phyloP scores from a whole-genome alignment of 2,797 vertebrate genomes.

The Linurgus olivaceus region DNA sequence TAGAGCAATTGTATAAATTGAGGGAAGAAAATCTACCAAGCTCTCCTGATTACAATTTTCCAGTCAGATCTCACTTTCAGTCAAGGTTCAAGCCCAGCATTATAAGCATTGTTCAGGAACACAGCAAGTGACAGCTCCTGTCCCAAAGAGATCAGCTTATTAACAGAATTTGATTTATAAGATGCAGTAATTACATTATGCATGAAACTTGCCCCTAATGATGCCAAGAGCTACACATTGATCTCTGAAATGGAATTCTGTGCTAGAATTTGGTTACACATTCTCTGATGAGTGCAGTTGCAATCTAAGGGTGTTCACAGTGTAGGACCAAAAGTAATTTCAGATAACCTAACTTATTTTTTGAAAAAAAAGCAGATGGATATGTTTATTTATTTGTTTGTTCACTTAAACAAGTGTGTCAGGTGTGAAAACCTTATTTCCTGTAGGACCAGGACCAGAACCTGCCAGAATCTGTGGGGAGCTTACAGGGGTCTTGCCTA shows the following conservation, averaged over 20 bases:
- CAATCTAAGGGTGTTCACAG: not conserved
- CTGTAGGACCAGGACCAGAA: not conserved
- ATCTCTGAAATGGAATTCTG: not conserved
- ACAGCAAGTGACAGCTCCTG: not conserved
- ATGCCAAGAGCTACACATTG: not conserved
- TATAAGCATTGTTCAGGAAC: not conserved
- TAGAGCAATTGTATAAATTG: not conserved
- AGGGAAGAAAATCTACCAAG: not conserved
- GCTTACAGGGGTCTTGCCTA: not conserved
- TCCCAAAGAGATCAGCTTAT: not conserved
- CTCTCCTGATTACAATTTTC: not conserved
- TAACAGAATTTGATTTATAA: not conserved
- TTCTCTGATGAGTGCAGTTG: not conserved
- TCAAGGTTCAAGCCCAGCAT: not conserved
- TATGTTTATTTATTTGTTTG: not conserved
- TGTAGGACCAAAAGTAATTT: not conserved
- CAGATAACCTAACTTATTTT: not conserved
- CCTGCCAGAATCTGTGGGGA: accelerated
- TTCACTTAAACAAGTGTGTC: not conserved
- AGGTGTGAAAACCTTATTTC: not conserved
- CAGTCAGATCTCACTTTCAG: not conserved
- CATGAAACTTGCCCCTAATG: not conserved
- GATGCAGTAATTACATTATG: not conserved
- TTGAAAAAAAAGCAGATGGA: not conserved
- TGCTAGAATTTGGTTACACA: not conserved